phyloP scores from a whole-genome alignment of 2,113 vertebrate genomes.

The Osmerus eperlanus region DNA sequence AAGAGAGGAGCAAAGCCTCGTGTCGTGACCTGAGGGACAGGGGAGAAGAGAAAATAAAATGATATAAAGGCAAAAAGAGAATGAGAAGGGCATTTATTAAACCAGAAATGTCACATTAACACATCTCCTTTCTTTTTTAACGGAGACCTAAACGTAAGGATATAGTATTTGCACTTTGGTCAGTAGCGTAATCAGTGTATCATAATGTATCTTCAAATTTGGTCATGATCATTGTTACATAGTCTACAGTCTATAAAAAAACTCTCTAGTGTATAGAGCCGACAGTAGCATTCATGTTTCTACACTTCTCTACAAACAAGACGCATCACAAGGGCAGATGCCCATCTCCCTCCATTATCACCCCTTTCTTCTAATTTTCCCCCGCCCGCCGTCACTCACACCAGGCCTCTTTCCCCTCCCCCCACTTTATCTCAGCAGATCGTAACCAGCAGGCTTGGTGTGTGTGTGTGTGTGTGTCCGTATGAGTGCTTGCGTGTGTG shows the following conservation, averaged over 20 bases:
- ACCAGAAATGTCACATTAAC: too few relatives aligned
- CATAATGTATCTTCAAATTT: too few relatives aligned
- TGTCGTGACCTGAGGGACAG: slow-evolving; percentile 82
- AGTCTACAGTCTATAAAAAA: too few relatives aligned
- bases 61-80: not conserved
- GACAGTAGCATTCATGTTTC: too few relatives aligned
- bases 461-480: slow-evolving; percentile 59
- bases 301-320: too few relatives aligned
- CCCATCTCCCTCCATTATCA: not conserved
- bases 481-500: not conserved
- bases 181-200: too few relatives aligned
- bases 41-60: slow-evolving; percentile 8
- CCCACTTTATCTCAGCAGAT: not conserved
- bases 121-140: too few relatives aligned
- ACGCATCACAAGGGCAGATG: not conserved
- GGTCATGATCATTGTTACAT: too few relatives aligned
- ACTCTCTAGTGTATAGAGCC: too few relatives aligned
- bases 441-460: slow-evolving; percentile 64
- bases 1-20: slow-evolving; percentile 90
- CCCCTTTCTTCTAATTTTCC: not conserved
- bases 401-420: not conserved
- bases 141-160: too few relatives aligned
- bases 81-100: too few relatives aligned
- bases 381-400: not conserved
- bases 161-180: too few relatives aligned